These are phyloP conservation scores for Gorsachius goisagi DNA, from an alignment of 2,113 vertebrate species.

Conservation along the genomic window DNA sequence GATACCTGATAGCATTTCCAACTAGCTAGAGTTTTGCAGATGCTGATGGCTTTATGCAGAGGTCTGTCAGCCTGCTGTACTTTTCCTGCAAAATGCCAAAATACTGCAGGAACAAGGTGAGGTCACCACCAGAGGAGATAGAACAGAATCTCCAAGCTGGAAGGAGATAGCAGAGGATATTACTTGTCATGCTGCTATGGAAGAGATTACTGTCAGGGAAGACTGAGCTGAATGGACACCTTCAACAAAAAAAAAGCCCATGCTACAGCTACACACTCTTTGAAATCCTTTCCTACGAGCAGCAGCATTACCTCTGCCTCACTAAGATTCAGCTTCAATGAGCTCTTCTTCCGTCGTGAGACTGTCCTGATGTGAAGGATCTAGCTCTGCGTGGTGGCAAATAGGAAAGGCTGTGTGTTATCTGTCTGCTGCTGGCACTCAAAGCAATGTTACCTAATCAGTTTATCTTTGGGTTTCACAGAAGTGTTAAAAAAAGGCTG, in stretches of 20 bases:
- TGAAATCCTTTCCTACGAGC: slow-evolving; percentile 4
- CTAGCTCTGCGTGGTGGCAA: not conserved
- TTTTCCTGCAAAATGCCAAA: not conserved
- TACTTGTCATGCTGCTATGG: not conserved
- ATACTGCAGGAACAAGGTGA: not conserved
- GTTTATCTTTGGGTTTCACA: slow-evolving; percentile 50
- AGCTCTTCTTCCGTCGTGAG: not conserved
- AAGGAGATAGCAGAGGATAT: not conserved
- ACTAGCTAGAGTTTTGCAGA: not conserved
- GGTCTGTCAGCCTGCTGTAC: not conserved
- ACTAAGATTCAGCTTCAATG: not conserved
- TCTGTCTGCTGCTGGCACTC: slow-evolving; percentile 40
- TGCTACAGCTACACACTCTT: not conserved
- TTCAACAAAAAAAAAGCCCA: not conserved
- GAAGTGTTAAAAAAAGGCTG: not conserved
- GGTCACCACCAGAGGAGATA: not conserved
- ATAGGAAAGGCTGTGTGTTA: not conserved
- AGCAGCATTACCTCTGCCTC: slow-evolving; percentile 1
- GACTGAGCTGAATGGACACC: slow-evolving; percentile 18
- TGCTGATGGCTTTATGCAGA: not conserved
- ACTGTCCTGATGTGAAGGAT: not conserved
- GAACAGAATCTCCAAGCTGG: not conserved
- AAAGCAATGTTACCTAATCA: slow-evolving; percentile 13
- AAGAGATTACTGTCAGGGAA: slow-evolving; percentile 24
- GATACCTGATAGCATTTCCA: not conserved